Evolutionary conservation across 2,797 vertebrate species (phyloP).

Genomic region (Darevskia nairensis): DNA sequence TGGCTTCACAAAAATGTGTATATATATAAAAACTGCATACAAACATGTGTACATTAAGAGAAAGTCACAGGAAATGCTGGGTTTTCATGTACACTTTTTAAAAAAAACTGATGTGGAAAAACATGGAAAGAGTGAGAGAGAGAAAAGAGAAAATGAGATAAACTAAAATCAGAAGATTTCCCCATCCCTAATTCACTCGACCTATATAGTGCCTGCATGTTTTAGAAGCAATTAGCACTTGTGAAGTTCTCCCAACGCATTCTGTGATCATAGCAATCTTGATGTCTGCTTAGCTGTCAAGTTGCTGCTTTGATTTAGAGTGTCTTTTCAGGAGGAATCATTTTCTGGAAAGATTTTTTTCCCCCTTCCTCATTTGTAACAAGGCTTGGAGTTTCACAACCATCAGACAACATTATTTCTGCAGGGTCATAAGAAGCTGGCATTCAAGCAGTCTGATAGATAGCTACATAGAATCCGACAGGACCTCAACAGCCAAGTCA

Average conservation of each 20-base stretch:
- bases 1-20: too few relatives aligned
- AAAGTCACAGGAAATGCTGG: too few relatives aligned
- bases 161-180: too few relatives aligned
- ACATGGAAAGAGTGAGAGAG: neutral
- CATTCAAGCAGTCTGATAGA: constrained; percentile 10
- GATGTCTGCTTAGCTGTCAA: neutral
- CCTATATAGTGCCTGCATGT: neutral
- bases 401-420: constrained; percentile 38
- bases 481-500: neutral
- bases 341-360: constrained; percentile 39
- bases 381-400: constrained; percentile 36
- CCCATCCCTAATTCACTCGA: neutral
- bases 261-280: neutral
- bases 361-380: constrained; percentile 47
- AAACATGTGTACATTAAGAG: too few relatives aligned
- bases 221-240: neutral
- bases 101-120: neutral
- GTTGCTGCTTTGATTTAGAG: constrained; percentile 53
- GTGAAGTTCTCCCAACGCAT: neutral
- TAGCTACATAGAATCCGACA: constrained; percentile 11
- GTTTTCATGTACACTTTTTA: neutral
- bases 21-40: too few relatives aligned
- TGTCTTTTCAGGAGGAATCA: constrained; percentile 48
- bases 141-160: neutral
- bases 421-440: neutral